Percentiles rank a stretch among this genome's conserved stretches.
Evolutionary conservation across 2,113 vertebrate genomes (phyloP).

Genomic region (Phalacrocorax aristotelis): DNA sequence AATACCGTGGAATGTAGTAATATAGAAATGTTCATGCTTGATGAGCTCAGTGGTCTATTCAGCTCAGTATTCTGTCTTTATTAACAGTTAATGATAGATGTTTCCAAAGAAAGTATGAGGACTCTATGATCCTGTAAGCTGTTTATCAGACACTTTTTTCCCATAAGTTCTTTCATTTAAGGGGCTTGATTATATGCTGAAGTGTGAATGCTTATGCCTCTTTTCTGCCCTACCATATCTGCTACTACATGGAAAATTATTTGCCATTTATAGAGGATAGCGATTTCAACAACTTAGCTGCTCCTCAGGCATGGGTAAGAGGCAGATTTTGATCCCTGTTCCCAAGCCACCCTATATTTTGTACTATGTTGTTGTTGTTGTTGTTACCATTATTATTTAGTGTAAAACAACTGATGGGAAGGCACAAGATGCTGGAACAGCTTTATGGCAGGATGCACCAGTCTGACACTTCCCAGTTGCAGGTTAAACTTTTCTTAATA

Average conservation of each 20-base stretch:
- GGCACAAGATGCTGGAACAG: neutral
- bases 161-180: neutral
- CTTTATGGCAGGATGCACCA: neutral
- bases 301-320: neutral
- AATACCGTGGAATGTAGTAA: neutral
- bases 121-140: neutral
- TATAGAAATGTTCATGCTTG: neutral
- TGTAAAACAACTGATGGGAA: neutral
- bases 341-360: neutral
- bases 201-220: neutral
- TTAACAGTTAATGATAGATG: neutral
- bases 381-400: neutral
- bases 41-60: neutral
- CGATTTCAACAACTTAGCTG: neutral
- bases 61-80: neutral
- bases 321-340: neutral
- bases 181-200: neutral
- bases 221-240: neutral
- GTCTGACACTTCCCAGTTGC: neutral
- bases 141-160: neutral
- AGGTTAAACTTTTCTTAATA: neutral
- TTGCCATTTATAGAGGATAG: neutral
- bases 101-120: neutral
- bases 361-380: neutral
- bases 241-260: neutral